phyloP scores from a whole-genome alignment of 2,113 vertebrate species.

The Pristiophorus japonicus region DNA sequence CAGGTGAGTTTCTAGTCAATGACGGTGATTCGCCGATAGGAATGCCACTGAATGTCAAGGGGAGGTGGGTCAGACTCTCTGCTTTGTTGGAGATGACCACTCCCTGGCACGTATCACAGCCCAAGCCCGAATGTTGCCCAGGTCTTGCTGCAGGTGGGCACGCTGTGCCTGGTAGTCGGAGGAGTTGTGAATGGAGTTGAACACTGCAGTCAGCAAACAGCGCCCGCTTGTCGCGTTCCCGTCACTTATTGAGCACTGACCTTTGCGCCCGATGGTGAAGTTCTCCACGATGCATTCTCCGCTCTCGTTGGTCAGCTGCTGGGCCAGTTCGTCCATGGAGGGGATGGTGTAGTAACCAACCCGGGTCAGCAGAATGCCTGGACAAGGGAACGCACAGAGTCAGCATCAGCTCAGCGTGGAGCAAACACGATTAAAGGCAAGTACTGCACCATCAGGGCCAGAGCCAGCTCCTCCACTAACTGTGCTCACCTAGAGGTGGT shows the following conservation, averaged over 20 bases:
- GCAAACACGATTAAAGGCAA: not conserved
- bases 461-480: not conserved
- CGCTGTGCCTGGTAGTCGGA: too few relatives aligned
- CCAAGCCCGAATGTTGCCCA: too few relatives aligned
- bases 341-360: slow-evolving; percentile 93
- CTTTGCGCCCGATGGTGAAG: slow-evolving; percentile 87
- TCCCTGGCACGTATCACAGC: too few relatives aligned
- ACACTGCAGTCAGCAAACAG: too few relatives aligned
- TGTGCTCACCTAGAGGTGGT: not conserved
- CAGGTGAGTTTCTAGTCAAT: too few relatives aligned
- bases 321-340: slow-evolving; percentile 78
- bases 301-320: slow-evolving; percentile 63
- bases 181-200: too few relatives aligned
- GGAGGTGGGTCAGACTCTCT: too few relatives aligned
- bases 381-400: not conserved
- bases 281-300: slow-evolving; percentile 79
- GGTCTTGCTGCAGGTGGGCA: too few relatives aligned
- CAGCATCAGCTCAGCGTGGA: not conserved
- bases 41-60: too few relatives aligned
- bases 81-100: too few relatives aligned
- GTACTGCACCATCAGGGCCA: rapidly evolving
- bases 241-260: slow-evolving; percentile 48
- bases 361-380: slow-evolving; percentile 78
- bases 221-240: too few relatives aligned
- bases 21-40: too few relatives aligned